These are phyloP conservation scores for Hyposoter dolosus DNA, from an alignment of 2,888 invertebrate genomes.

Conservation along the genomic window DNA sequence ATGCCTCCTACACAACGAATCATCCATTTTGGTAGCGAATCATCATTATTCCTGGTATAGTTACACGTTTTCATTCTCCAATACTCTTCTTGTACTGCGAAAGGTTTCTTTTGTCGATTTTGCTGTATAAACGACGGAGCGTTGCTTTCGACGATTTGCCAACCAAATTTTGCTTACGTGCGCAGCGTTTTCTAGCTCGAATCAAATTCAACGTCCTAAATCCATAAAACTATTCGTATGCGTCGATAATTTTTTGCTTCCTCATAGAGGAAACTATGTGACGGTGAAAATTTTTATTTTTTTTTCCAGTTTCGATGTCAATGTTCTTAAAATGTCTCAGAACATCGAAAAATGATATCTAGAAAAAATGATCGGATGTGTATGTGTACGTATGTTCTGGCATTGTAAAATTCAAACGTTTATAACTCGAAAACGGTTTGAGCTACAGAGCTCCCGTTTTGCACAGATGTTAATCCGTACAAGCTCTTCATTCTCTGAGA, in stretches of 20 bases:
- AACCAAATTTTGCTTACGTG: conserved; percentile 21
- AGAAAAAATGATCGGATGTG: background rate
- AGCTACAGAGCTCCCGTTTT: too few species aligned
- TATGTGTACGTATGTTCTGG: too few species aligned
- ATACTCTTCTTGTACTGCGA: conserved; percentile 13
- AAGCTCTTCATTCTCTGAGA: too few species aligned
- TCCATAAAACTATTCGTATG: background rate
- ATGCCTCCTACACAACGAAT: background rate
- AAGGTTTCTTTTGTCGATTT: conserved; percentile 21
- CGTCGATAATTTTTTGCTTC: background rate
- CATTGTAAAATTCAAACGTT: background rate
- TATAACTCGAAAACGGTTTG: too few species aligned
- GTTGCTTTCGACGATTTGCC: conserved; percentile 1
- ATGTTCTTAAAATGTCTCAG: too few species aligned
- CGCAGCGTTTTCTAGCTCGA: background rate
- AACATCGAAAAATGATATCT: too few species aligned
- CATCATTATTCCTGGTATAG: conserved; percentile 30
- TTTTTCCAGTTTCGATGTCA: too few species aligned
- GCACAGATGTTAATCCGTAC: too few species aligned
- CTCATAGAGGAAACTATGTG: too few species aligned
- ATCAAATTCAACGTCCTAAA: background rate
- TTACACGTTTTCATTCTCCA: conserved; percentile 30
- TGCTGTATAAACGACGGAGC: background rate
- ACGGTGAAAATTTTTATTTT: too few species aligned
- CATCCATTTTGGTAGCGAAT: background rate